phyloP scores from a whole-genome alignment of 2,797 vertebrate species.

The Pseudomugil tenellus region DNA sequence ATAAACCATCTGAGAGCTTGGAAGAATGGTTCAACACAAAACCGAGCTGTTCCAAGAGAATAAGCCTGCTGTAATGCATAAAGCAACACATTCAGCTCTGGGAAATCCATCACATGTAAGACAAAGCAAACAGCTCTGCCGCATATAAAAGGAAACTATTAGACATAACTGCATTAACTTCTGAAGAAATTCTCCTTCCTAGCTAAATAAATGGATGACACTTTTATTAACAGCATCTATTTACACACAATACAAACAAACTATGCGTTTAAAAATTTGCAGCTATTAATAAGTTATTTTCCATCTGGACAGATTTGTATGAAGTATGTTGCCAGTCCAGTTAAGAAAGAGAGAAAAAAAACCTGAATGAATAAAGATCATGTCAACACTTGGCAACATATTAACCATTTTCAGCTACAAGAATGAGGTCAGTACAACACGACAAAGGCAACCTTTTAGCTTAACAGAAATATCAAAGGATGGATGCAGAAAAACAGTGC shows the following conservation, averaged over 20 bases:
- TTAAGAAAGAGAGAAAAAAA: background rate
- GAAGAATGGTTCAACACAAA: slow-evolving; percentile 36
- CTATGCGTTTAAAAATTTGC: background rate
- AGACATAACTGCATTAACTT: background rate
- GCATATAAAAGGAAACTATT: slow-evolving; percentile 7
- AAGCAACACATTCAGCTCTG: slow-evolving; percentile 17
- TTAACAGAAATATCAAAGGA: background rate
- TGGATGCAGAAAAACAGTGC: too few relatives aligned
- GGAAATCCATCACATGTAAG: slow-evolving; percentile 18
- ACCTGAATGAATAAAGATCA: background rate
- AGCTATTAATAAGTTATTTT: too few relatives aligned
- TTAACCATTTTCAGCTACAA: too few relatives aligned
- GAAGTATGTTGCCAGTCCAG: background rate
- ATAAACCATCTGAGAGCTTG: slow-evolving; percentile 30
- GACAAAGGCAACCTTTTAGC: background rate
- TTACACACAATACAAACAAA: background rate
- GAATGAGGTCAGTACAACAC: background rate
- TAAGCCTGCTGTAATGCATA: slow-evolving; percentile 3
- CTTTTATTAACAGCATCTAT: background rate
- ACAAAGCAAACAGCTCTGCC: slow-evolving; percentile 22
- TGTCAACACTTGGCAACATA: background rate
- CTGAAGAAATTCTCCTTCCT: background rate
- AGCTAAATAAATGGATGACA: background rate
- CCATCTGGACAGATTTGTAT: background rate
- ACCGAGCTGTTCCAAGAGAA: slow-evolving; percentile 20